These are phyloP conservation scores for Akabosia matsudoensis DNA, from an alignment of 1,140 invertebrate species.

Conservation along the genomic window DNA sequence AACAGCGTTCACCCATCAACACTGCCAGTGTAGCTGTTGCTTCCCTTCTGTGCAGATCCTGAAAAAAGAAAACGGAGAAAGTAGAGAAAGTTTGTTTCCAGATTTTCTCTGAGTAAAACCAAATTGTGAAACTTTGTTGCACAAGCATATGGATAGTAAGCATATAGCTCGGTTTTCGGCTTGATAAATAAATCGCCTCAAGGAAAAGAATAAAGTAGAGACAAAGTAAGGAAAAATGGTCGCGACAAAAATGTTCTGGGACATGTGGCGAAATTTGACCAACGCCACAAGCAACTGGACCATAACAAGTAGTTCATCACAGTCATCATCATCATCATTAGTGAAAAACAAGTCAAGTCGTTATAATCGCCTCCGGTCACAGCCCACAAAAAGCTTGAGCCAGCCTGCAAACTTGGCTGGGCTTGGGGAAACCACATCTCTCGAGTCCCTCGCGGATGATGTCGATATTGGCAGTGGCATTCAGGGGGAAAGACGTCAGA, in stretches of 20 bases:
- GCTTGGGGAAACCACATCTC: not conserved
- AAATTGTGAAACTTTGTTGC: too few species aligned
- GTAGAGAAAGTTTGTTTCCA: too few species aligned
- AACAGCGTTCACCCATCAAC: not conserved
- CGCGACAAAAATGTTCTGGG: not conserved
- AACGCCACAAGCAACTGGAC: not conserved
- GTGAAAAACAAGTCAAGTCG: not conserved
- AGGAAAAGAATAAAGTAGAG: too few species aligned
- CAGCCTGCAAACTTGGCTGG: not conserved
- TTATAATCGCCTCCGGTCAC: not conserved
- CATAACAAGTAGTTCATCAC: not conserved
- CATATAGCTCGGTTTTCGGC: too few species aligned
- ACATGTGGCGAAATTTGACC: constrained; percentile 13
- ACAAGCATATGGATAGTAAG: too few species aligned
- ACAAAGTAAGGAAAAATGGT: too few species aligned
- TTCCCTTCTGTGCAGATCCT: not conserved
- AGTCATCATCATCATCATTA: not conserved
- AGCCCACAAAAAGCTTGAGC: not conserved
- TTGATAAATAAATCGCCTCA: too few species aligned
- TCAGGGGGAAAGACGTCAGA: not conserved
- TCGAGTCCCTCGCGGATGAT: not conserved
- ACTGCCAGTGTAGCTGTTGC: not conserved
- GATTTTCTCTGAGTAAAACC: too few species aligned
- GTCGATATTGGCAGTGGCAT: not conserved
- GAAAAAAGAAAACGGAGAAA: too few species aligned